These are phyloP conservation scores for Bedellia somnulentella DNA, from an alignment of 2,888 invertebrate species.

Conservation along the genomic window DNA sequence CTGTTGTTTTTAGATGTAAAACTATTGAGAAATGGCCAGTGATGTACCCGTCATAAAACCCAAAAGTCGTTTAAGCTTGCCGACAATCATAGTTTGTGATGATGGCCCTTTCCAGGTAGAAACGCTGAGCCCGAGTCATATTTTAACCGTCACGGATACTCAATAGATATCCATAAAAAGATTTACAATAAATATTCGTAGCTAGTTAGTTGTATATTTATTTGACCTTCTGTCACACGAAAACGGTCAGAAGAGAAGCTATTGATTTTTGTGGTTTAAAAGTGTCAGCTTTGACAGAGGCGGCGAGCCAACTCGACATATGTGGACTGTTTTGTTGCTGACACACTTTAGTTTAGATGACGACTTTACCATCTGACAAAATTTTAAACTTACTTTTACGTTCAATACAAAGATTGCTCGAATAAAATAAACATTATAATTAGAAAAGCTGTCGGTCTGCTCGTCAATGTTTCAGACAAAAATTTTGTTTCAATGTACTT, in stretches of 20 bases:
- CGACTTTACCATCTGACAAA: no score
- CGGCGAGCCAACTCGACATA: no score
- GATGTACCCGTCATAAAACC: constrained; percentile 22
- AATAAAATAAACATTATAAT: no score
- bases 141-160: constrained; percentile 50
- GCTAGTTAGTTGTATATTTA: constrained; percentile 41
- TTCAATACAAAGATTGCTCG: no score
- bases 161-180: constrained; percentile 46
- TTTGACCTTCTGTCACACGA: constrained; percentile 46
- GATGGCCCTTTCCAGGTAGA: constrained; percentile 56
- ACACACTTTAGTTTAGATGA: constrained; percentile 37
- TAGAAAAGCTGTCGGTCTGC: no score
- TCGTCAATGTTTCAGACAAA: no score
- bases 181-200: constrained; percentile 54
- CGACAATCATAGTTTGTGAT: constrained; percentile 52
- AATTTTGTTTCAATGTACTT: no score
- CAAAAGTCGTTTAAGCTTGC: constrained; percentile 43
- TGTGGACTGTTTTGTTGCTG: no score
- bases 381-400: no score
- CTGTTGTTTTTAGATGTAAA: constrained; percentile 31
- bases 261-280: constrained; percentile 39
- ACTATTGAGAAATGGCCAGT: constrained; percentile 28
- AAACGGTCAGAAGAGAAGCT: constrained; percentile 32
- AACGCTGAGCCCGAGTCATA: constrained; percentile 51
- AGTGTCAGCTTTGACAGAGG: constrained; percentile 22